Evolutionary conservation across 2,888 invertebrate species (phyloP).

Genomic region (Allacma fusca): DNA sequence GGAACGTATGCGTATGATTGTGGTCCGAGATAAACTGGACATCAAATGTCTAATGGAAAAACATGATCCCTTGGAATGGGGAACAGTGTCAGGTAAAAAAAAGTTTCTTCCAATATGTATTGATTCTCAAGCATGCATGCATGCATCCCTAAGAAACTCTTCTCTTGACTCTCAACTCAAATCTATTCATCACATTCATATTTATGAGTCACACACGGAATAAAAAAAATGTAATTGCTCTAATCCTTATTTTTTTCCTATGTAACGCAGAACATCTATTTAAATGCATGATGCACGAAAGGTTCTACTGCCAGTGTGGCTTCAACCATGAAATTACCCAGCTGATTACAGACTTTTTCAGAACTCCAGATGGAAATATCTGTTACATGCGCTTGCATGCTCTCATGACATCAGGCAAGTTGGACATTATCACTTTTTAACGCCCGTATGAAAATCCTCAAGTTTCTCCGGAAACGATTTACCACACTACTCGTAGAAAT

Average conservation of each 20-base stretch:
- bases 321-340: constrained; percentile 57
- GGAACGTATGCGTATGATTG: constrained; percentile 56
- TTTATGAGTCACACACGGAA: too few relatives aligned
- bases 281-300: constrained; percentile 60
- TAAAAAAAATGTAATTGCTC: background rate
- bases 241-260: background rate
- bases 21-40: constrained; percentile 49
- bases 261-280: constrained; percentile 53
- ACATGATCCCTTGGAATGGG: constrained; percentile 60
- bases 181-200: too few relatives aligned
- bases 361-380: constrained; percentile 56
- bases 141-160: too few relatives aligned
- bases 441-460: background rate
- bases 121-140: too few relatives aligned
- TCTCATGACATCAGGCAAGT: constrained; percentile 58
- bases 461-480: too few relatives aligned
- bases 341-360: constrained; percentile 59
- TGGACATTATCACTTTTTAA: background rate
- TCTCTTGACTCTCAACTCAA: too few relatives aligned
- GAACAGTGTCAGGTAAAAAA: constrained; percentile 55
- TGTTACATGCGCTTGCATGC: constrained; percentile 59
- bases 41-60: constrained; percentile 54
- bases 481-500: too few relatives aligned
- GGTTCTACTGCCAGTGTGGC: constrained; percentile 58
- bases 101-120: background rate